Evolutionary conservation across 1,140 invertebrate species (phyloP), one percentile per base, ranked within the genome.

Genomic region (Goniozus legneri): DNA sequence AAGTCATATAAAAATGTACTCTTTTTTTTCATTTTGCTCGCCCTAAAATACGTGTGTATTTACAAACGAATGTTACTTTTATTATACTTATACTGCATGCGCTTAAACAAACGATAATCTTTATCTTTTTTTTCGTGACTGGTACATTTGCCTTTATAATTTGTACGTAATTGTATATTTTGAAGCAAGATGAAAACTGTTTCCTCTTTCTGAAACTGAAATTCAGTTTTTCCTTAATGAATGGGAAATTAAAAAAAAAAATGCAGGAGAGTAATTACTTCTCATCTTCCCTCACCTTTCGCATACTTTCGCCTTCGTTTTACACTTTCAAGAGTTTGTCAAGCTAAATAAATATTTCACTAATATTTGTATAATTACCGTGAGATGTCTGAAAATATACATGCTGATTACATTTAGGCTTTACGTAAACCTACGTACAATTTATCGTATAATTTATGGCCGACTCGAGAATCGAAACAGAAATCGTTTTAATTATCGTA

Each of bases 1-100:
- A n/a, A n/a, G n/a, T 27, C 4, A 56, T 60, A 60, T 61, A 56
- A 61, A 60, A 60, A 46, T 47, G 31, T 44, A 41, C 49, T 52
- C 47, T 57, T 48, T n/a, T n/a, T n/a, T 43, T 36, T 50, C 44
- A 36, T 49, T 51, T 50, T 54, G 41, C 44, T 56, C 49, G 44
- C 40, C 40, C 48, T 51, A 51, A 46, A 35, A 39, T 14, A 50
- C 31, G 12, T 54, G 53, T 50, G 33, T n/a, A 27, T 27, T 27
- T 56, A 59, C 56, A 60, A 60, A 52, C 37, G 34, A 52, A 59
- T 34, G 22, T 32, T 46, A 46, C 52, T 31, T 45, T n/a, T n/a
- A n/a, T n/a, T n/a, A n/a, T n/a, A n/a, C n/a, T n/a, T n/a, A n/a
- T n/a, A n/a, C n/a, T n/a, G n/a, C n/a, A n/a, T n/a, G n/a, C n/a